Evolutionary conservation across 2,888 invertebrate species (phyloP).

Genomic region (Polia nebulosa): DNA sequence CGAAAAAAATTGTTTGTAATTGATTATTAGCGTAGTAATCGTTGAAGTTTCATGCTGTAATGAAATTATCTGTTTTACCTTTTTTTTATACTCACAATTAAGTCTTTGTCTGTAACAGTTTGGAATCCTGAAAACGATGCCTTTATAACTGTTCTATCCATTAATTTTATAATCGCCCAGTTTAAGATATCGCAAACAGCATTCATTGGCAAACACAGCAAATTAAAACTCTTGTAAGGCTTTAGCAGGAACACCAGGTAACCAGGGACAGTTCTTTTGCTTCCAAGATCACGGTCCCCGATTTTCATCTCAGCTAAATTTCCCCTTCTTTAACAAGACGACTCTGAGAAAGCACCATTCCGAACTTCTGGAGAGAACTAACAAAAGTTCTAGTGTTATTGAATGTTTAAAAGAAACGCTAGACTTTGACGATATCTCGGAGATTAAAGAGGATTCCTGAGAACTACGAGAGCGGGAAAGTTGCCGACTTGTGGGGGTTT

Average conservation of each 20-base stretch:
- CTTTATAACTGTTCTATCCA: no score
- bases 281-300: background rate
- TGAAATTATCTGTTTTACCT: no score
- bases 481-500: slow-evolving; percentile 12
- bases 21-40: background rate
- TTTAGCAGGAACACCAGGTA: no score
- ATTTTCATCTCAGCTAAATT: background rate
- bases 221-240: no score
- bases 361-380: slow-evolving; percentile 20
- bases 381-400: slow-evolving; percentile 56
- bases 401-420: slow-evolving; percentile 57
- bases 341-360: slow-evolving; percentile 12
- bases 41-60: no score
- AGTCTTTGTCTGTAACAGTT: no score
- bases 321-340: background rate
- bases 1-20: background rate
- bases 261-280: no score
- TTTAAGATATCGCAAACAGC: background rate
- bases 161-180: no score
- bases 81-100: no score
- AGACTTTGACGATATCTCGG: slow-evolving; percentile 44
- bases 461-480: slow-evolving; percentile 30
- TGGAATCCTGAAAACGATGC: no score
- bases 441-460: slow-evolving; percentile 48
- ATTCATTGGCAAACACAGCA: background rate